Percentiles rank a stretch among this genome's conserved stretches.
Conservation (phyloP, 2,113 vertebrate species). For the Seriola aureovittata region DNA sequence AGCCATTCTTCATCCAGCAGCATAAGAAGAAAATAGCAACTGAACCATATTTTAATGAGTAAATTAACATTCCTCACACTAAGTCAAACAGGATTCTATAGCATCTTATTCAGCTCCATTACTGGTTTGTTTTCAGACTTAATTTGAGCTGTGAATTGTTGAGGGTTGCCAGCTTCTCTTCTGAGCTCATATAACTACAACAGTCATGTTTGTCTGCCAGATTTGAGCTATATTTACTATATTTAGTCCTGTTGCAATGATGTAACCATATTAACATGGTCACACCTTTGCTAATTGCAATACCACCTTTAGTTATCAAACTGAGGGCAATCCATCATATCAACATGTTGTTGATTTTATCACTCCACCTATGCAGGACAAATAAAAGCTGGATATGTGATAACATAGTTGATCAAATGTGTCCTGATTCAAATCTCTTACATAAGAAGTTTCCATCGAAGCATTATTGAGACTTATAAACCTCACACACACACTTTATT, state of each 20-base stretch:
- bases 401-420: neutral
- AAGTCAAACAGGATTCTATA: neutral
- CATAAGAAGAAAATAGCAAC: neutral
- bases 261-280: too few relatives aligned
- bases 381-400: slow-evolving; percentile 13
- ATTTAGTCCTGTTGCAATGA: neutral
- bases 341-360: too few relatives aligned
- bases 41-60: neutral
- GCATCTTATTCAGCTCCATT: neutral
- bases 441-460: slow-evolving; percentile 19
- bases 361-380: neutral
- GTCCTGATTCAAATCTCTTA: neutral
- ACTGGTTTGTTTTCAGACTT: neutral
- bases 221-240: too few relatives aligned
- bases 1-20: neutral
- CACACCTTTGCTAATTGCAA: neutral
- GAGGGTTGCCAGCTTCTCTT: neutral
- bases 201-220: too few relatives aligned
- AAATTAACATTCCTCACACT: neutral
- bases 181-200: neutral
- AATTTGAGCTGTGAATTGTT: neutral
- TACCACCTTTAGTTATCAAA: neutral
- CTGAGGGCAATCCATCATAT: neutral
- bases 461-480: neutral
- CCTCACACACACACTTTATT: neutral